phyloP scores from a whole-genome alignment of 1,140 invertebrate species.

The Calephelis nemesis region DNA sequence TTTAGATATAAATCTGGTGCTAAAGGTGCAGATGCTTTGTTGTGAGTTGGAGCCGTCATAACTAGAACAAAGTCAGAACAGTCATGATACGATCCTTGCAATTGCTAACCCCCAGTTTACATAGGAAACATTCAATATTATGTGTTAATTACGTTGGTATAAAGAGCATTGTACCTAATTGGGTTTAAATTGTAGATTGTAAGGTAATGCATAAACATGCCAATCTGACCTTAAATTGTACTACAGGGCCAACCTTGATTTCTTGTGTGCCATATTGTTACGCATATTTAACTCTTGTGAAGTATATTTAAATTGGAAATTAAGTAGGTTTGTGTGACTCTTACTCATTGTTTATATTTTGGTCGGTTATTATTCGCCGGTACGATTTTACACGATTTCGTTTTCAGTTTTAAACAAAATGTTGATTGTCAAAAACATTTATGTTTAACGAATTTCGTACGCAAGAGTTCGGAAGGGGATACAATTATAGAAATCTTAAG shows the following conservation, averaged over 20 bases:
- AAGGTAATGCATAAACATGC: constrained; percentile 10
- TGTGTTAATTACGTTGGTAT: not conserved
- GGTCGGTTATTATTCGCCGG: not conserved
- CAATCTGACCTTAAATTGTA: constrained; percentile 34
- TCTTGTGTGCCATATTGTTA: constrained; percentile 20
- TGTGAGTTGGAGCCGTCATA: no score
- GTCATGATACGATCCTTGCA: no score
- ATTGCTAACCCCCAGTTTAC: not conserved
- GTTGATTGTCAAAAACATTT: no score
- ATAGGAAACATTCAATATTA: not conserved
- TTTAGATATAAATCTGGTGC: no score
- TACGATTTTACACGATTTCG: not conserved
- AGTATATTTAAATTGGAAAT: constrained; percentile 16
- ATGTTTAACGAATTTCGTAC: no score
- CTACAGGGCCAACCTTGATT: constrained; percentile 31
- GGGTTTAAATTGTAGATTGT: constrained; percentile 30
- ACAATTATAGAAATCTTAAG: no score
- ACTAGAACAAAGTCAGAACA: no score
- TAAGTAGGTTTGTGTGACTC: constrained; percentile 7
- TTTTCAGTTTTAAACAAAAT: constrained; percentile 16
- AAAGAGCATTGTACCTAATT: not conserved
- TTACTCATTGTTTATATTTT: not conserved
- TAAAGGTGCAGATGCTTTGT: no score
- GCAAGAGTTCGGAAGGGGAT: no score
- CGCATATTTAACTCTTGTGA: constrained; percentile 21